Base-by-base conservation (phyloP, 2,113 vertebrate species). In the Rhodinocichla rosea region DNA sequence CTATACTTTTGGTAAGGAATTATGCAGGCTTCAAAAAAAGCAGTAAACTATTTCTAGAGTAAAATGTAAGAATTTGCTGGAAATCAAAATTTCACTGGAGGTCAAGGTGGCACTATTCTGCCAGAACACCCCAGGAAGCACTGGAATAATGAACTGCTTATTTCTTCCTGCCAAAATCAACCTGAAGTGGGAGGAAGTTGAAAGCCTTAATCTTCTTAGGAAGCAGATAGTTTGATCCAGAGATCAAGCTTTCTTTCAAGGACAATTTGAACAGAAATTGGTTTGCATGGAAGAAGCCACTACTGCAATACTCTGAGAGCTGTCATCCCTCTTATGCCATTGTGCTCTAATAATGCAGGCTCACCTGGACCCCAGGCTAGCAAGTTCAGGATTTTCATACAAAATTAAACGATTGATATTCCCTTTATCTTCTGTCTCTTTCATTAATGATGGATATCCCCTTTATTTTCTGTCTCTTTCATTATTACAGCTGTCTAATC, bases 251-350 rank as follows among this genome's bases (percentile, higher is more conserved):
- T 40, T 15, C 42, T 40, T 80, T 82, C 67, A 67, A 71, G 56
- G 59, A 91, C 68, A 83, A 90, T 65, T 30, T 56, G 35, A 96
- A 71, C 40, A 92, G 83, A 92, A 92, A 87, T 75, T 77, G 73
- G 52, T 91, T 94, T 68, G 59, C 39, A 47, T 47, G 56, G 80
- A 94, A 73, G 52, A 80, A 16, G 50, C 63, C 0, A 9, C 42
- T 77, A 39, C 39, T 81, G 35, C 55, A 74, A 40, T 28, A n/a
- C 35, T 81, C 52, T 74, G 39, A 91, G 73, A 90, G n/a, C 47
- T 78, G 53, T 47, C 47, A 67, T 28, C 39, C 59, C 39, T 82
- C 60, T 71, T 60, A n/a, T 21, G 33, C 9, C 73, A 67, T 33
- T 71, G 68, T 70, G 53, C 63, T 79, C 18, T 49, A 64, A 59